These are phyloP conservation scores for Epinephelus fuscoguttatus DNA, from an alignment of 2,113 vertebrate species.

Conservation along the genomic window DNA sequence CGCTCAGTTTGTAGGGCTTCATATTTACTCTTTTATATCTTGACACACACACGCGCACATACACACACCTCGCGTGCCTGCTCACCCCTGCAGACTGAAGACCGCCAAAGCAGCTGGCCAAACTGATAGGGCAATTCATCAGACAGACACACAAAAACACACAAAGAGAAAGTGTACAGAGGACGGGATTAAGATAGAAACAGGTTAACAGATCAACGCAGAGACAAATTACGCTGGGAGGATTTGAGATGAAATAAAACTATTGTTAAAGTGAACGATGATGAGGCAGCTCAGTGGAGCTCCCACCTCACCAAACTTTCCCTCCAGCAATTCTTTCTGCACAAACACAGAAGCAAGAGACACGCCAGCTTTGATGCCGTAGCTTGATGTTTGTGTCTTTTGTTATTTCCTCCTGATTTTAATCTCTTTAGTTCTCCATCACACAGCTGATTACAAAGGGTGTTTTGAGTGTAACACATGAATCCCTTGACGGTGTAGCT, in stretches of 20 bases:
- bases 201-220: constrained; percentile 26
- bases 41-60: neutral
- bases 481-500: neutral
- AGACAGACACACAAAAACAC: constrained; percentile 15
- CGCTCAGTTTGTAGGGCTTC: neutral
- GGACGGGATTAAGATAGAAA: constrained; percentile 32
- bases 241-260: constrained; percentile 19
- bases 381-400: constrained; percentile 26
- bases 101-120: constrained; percentile 56
- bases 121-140: constrained; percentile 57
- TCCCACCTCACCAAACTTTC: neutral
- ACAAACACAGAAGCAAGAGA: constrained; percentile 13
- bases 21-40: constrained; percentile 23
- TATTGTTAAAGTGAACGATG: constrained; percentile 20
- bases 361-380: constrained; percentile 15
- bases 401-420: constrained; percentile 18
- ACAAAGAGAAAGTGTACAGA: constrained; percentile 2
- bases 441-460: constrained; percentile 28
- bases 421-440: constrained; percentile 29
- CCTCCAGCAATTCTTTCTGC: constrained; percentile 30
- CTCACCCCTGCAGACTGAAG: constrained; percentile 39
- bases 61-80: neutral
- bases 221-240: neutral
- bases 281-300: neutral
- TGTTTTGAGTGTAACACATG: constrained; percentile 16